Evolutionary conservation across 1,140 invertebrate genomes (phyloP).

Genomic region (Heliconius congener): DNA sequence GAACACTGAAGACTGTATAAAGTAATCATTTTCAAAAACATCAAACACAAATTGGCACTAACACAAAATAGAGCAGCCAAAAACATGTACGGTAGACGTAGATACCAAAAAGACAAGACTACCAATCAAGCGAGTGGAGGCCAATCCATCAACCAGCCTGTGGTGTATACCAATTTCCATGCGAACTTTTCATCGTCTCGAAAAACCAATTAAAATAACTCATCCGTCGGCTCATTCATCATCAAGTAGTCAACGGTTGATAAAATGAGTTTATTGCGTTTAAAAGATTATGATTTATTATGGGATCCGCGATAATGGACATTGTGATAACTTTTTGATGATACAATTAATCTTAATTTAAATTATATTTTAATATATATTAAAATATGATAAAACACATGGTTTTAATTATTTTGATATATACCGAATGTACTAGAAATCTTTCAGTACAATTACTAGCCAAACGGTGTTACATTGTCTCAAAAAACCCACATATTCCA

Average conservation of each 20-base stretch:
- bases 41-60: not conserved
- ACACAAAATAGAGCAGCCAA: not conserved
- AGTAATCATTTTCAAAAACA: not conserved
- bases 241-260: constrained; percentile 20
- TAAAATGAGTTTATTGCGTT: constrained; percentile 33
- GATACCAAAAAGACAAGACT: constrained; percentile 25
- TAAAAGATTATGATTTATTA: constrained; percentile 32
- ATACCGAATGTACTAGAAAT: no score
- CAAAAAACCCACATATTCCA: no score
- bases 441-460: no score
- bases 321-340: constrained; percentile 4
- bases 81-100: not conserved
- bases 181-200: constrained; percentile 37
- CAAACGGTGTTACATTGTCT: no score
- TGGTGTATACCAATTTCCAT: constrained; percentile 31
- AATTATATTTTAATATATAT: not conserved
- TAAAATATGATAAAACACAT: not conserved
- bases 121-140: constrained; percentile 36
- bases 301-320: constrained; percentile 16
- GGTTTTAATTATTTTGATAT: no score
- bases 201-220: constrained; percentile 38
- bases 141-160: constrained; percentile 39
- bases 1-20: not conserved
- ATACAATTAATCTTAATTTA: constrained; percentile 1
- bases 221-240: constrained; percentile 32